Evolutionary conservation across 2,113 vertebrate genomes (phyloP).

Genomic region (Turdus rufiventris): DNA sequence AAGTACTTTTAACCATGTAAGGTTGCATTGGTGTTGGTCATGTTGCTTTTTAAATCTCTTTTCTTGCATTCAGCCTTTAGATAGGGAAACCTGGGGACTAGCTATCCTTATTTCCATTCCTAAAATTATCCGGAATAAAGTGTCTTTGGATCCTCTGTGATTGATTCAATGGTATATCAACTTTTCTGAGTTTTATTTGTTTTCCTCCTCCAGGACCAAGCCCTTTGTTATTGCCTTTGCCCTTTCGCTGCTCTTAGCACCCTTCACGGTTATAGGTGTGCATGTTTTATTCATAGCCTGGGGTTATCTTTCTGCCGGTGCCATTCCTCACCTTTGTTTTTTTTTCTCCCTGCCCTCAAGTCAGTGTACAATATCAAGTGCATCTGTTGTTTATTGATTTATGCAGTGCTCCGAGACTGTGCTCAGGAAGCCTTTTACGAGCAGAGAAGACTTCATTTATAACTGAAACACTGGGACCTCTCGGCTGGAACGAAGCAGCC

Average conservation of each 20-base stretch:
- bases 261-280: background rate
- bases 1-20: background rate
- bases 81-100: background rate
- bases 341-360: background rate
- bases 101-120: background rate
- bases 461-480: conserved; percentile 40
- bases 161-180: background rate
- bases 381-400: conserved; percentile 51
- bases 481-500: background rate
- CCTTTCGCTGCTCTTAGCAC: background rate
- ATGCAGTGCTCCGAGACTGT: conserved; percentile 13
- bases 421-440: conserved; percentile 22
- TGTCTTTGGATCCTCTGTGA: background rate
- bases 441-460: conserved; percentile 55
- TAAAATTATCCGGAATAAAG: background rate
- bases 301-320: background rate
- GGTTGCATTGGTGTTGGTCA: background rate
- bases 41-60: background rate
- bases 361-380: conserved; percentile 20
- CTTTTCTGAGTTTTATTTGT: background rate
- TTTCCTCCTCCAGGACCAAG: background rate
- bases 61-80: background rate
- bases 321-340: background rate
- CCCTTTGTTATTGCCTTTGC: background rate
- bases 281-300: conserved; percentile 4